Conservation (phyloP, 2,888 invertebrate species). For the Deladenus siricidicola region DNA sequence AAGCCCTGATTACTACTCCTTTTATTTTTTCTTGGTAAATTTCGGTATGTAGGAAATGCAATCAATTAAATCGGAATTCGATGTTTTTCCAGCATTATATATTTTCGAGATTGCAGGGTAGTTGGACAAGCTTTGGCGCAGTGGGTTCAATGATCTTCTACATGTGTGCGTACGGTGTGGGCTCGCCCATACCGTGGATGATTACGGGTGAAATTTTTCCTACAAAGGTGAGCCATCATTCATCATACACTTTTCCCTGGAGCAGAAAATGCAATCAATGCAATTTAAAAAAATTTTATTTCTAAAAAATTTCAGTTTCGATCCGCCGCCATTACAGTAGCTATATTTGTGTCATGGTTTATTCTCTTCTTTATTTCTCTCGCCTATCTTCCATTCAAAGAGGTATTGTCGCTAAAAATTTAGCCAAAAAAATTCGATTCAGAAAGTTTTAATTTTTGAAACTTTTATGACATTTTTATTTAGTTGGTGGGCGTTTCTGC, state of each 20-base stretch:
- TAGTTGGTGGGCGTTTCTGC: slow-evolving; percentile 50
- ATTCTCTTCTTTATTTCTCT: slow-evolving; percentile 50
- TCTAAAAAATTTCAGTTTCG: slow-evolving; percentile 45
- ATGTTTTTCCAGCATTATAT: not conserved
- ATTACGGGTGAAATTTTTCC: slow-evolving; percentile 51
- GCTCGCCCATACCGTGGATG: slow-evolving; percentile 53
- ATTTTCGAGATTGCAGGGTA: slow-evolving; percentile 21
- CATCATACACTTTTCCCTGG: too few relatives aligned
- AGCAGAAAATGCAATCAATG: too few relatives aligned
- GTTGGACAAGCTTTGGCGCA: slow-evolving; percentile 45
- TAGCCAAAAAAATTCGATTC: not conserved
- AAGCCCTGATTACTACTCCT: too few relatives aligned
- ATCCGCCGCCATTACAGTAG: slow-evolving; percentile 46
- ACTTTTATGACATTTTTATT: too few relatives aligned
- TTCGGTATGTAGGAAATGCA: too few relatives aligned
- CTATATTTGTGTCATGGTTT: slow-evolving; percentile 48
- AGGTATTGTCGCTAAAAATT: slow-evolving; percentile 26
- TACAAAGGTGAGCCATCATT: slow-evolving; percentile 42
- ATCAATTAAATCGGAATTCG: not conserved
- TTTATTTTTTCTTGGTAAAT: too few relatives aligned
- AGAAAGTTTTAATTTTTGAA: slow-evolving; percentile 13
- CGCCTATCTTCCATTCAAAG: slow-evolving; percentile 51
- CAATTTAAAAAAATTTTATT: too few relatives aligned
- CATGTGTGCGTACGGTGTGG: slow-evolving; percentile 52
- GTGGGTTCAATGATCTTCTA: slow-evolving; percentile 46